phyloP scores from a whole-genome alignment of 2,888 invertebrate genomes.

The Diplazon laetatorius region DNA sequence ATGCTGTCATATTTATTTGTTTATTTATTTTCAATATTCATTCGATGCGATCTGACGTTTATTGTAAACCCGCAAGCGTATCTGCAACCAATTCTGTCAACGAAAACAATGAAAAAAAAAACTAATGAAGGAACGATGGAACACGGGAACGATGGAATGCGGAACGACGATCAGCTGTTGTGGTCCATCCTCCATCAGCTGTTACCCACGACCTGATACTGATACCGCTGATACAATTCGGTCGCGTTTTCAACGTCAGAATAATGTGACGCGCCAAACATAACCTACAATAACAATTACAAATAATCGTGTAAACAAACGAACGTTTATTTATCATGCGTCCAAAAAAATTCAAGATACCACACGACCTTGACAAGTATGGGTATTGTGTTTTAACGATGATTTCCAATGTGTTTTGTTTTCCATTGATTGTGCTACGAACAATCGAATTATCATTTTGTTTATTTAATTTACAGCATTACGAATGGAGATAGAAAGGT shows the following conservation, averaged over 20 bases:
- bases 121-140: slow-evolving; percentile 8
- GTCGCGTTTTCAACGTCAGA: neutral
- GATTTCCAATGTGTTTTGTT: no score
- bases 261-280: slow-evolving; percentile 51
- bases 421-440: neutral
- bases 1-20: slow-evolving; percentile 44
- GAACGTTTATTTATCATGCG: slow-evolving; percentile 71
- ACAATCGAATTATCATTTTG: slow-evolving; percentile 5
- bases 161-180: slow-evolving; percentile 46
- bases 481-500: slow-evolving; percentile 83
- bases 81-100: slow-evolving; percentile 23
- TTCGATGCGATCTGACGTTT: neutral
- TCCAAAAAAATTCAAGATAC: slow-evolving; percentile 78
- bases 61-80: neutral
- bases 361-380: slow-evolving; percentile 73
- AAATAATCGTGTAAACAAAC: slow-evolving; percentile 23
- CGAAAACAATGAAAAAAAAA: neutral
- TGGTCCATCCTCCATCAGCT: slow-evolving; percentile 8
- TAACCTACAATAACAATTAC: slow-evolving; percentile 35
- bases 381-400: slow-evolving; percentile 35
- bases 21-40: neutral
- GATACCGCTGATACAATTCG: no score
- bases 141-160: slow-evolving; percentile 21
- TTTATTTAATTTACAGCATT: slow-evolving; percentile 72
- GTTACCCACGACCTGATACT: no score